These are phyloP conservation scores for Misgurnus anguillicaudatus DNA, from an alignment of 2,113 vertebrate species.

Conservation along the genomic window DNA sequence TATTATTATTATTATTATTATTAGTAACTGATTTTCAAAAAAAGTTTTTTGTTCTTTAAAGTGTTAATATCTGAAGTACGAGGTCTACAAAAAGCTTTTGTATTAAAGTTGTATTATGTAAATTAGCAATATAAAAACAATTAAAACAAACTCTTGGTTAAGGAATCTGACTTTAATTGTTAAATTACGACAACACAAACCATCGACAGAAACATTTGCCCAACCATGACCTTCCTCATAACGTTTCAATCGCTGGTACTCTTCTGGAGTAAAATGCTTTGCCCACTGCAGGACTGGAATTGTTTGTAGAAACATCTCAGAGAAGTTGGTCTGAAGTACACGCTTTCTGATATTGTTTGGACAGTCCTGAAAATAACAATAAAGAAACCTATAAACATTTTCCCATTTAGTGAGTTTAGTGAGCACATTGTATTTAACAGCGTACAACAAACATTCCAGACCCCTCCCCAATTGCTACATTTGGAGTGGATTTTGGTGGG, in stretches of 20 bases:
- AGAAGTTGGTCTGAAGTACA: conserved; percentile 53
- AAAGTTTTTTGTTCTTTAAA: too few species aligned
- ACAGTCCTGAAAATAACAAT: conserved; percentile 65
- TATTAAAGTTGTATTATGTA: neutral
- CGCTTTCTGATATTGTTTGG: conserved; percentile 48
- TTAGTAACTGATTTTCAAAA: too few species aligned
- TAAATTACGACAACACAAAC: conserved; percentile 56
- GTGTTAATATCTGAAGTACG: neutral
- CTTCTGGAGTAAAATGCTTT: conserved; percentile 54
- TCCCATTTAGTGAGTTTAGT: neutral
- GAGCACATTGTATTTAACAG: too few species aligned
- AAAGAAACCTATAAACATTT: neutral
- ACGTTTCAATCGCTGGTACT: conserved; percentile 67
- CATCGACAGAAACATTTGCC: conserved; percentile 59
- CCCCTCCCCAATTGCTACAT: neutral
- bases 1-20: too few species aligned
- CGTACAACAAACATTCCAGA: too few species aligned
- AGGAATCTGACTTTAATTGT: neutral
- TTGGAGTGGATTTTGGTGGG: neutral
- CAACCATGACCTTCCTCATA: conserved; percentile 75
- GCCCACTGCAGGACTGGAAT: conserved; percentile 78
- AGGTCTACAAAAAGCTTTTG: neutral
- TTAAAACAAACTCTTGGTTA: neutral
- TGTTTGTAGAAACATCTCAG: conserved; percentile 49
- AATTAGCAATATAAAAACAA: too few species aligned